Conservation (phyloP, 2,113 vertebrate genomes). For the Albula goreensis region DNA sequence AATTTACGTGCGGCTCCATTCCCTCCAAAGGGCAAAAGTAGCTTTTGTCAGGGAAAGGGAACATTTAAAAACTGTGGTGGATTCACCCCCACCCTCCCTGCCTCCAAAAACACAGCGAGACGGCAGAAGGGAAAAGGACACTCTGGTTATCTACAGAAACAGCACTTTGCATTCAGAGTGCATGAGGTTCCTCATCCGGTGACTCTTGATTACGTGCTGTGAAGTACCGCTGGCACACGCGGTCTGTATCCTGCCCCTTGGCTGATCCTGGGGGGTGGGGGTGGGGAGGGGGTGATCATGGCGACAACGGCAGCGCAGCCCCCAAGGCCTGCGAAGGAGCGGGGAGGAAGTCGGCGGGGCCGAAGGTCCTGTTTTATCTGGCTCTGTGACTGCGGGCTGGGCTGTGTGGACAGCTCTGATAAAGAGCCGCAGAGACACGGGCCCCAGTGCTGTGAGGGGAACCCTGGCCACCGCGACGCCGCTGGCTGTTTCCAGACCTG, state of each 20-base stretch:
- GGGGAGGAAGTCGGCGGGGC: conserved; percentile 48
- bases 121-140: conserved; percentile 9
- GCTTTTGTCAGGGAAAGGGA: neutral
- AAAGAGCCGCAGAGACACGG: neutral
- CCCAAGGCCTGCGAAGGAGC: conserved; percentile 44
- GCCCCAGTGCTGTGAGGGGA: conserved; percentile 5
- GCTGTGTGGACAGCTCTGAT: conserved; percentile 32
- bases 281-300: neutral
- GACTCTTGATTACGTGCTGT: conserved; percentile 45
- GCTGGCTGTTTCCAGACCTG: neutral
- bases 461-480: neutral
- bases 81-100: neutral
- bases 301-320: conserved; percentile 39
- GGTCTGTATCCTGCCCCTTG: conserved; percentile 58
- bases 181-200: conserved; percentile 54
- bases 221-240: conserved; percentile 51
- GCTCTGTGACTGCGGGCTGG: neutral
- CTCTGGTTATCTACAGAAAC: conserved; percentile 31
- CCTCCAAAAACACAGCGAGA: conserved; percentile 2
- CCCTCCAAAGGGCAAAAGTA: neutral
- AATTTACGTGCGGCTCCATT: neutral
- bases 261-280: conserved; percentile 47
- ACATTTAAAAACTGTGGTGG: neutral
- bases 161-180: conserved; percentile 37
- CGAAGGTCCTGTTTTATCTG: conserved; percentile 29